Percentiles rank a stretch among this genome's conserved stretches.
Conservation (phyloP, 1,140 invertebrate genomes). For the Yoshiicerus persimilis region DNA sequence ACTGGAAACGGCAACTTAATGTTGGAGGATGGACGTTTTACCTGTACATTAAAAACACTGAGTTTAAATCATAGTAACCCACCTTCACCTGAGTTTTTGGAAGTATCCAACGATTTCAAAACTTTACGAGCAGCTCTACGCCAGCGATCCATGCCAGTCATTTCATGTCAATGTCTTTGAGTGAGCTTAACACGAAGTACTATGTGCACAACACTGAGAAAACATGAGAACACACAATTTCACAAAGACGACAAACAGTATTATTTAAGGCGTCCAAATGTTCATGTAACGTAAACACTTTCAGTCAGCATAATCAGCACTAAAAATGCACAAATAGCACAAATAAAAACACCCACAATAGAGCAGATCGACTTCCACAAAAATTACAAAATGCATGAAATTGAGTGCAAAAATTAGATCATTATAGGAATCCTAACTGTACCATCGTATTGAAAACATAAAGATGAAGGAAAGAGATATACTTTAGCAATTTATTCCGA, state of each 20-base stretch:
- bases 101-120: conserved; percentile 28
- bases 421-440: too few species aligned
- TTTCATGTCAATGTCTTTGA: conserved; percentile 13
- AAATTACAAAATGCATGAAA: neutral
- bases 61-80: neutral
- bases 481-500: too few species aligned
- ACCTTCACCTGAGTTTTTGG: conserved; percentile 27
- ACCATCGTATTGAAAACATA: too few species aligned
- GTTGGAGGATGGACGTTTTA: too few species aligned
- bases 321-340: neutral
- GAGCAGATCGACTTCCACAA: too few species aligned
- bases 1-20: too few species aligned
- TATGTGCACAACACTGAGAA: neutral
- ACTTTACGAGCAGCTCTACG: conserved; percentile 38
- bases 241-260: neutral
- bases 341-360: neutral
- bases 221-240: neutral
- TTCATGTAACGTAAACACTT: neutral
- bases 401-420: too few species aligned
- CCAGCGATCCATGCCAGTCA: conserved; percentile 39
- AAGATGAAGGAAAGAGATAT: too few species aligned
- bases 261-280: neutral
- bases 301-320: neutral
- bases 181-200: neutral
- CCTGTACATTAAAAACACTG: neutral